Evolutionary conservation across 1,140 invertebrate species (phyloP).

Genomic region (Penaeus vannamei): DNA sequence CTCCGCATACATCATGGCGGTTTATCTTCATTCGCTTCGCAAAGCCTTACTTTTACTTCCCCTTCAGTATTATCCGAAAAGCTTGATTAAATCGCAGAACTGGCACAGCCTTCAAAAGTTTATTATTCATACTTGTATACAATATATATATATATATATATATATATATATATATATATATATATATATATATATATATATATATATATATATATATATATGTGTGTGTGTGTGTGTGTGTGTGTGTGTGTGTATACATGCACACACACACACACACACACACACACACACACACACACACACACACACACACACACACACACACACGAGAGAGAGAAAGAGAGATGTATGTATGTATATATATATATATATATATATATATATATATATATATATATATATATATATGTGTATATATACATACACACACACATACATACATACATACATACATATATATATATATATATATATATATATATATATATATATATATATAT

Average conservation of each 20-base stretch:
- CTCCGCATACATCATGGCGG: too few relatives aligned
- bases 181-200: constrained; percentile 24
- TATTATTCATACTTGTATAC: too few relatives aligned
- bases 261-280: background rate
- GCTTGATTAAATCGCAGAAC: too few relatives aligned
- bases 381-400: background rate
- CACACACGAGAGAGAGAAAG: background rate
- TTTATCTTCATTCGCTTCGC: too few relatives aligned
- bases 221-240: background rate
- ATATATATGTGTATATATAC: constrained; percentile 25
- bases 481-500: constrained; percentile 31
- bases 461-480: constrained; percentile 4
- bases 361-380: constrained; percentile 4
- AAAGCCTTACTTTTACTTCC: too few relatives aligned
- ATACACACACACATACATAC: background rate
- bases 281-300: background rate
- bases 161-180: constrained; percentile 34
- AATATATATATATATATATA: constrained; percentile 23
- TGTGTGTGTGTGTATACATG: background rate
- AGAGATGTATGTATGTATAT: background rate
- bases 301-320: background rate
- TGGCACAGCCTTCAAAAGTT: too few relatives aligned
- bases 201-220: constrained; percentile 29
- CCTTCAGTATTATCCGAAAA: too few relatives aligned
- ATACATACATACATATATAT: background rate